Percentiles rank a stretch among this genome's conserved stretches.
Conservation (phyloP, 2,888 invertebrate species). For the Sarcophaga rosellei region DNA sequence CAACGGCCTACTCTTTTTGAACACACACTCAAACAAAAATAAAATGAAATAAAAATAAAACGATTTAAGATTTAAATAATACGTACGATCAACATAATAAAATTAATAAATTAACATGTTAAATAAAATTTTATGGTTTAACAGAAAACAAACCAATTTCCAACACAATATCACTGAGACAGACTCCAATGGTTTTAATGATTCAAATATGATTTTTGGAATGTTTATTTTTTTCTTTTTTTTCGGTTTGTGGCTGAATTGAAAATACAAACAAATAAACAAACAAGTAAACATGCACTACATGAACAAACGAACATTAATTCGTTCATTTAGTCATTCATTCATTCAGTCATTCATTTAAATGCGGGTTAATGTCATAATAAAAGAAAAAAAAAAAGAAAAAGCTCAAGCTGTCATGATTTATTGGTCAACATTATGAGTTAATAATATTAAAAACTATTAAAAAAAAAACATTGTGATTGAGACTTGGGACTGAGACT, state of each 20-base stretch:
- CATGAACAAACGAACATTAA: slow-evolving; percentile 4
- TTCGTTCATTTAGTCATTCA: not conserved
- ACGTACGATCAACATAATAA: slow-evolving; percentile 54
- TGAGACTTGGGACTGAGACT: slow-evolving; percentile 12
- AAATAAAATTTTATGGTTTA: slow-evolving; percentile 57
- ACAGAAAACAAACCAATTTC: slow-evolving; percentile 28
- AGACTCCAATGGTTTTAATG: slow-evolving; percentile 37
- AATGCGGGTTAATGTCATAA: slow-evolving; percentile 68
- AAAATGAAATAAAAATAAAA: not conserved
- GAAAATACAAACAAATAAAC: slow-evolving; percentile 37
- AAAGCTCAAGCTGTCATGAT: slow-evolving; percentile 66
- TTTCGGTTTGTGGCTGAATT: slow-evolving; percentile 39
- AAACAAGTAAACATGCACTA: slow-evolving; percentile 12
- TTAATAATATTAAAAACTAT: slow-evolving; percentile 56
- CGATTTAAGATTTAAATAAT: not conserved
- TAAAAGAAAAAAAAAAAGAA: slow-evolving; percentile 19
- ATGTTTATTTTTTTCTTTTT: slow-evolving; percentile 45
- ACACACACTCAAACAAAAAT: not conserved
- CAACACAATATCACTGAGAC: slow-evolving; percentile 34
- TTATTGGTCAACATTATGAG: slow-evolving; percentile 64
- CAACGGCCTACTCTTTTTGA: slow-evolving; percentile 24
- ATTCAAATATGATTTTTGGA: slow-evolving; percentile 38
- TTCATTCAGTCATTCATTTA: slow-evolving; percentile 3
- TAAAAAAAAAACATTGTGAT: slow-evolving; percentile 10
- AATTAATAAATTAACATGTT: slow-evolving; percentile 67